Evolutionary conservation across 2,113 vertebrate species (phyloP).

Genomic region (Semnornis frantzii): DNA sequence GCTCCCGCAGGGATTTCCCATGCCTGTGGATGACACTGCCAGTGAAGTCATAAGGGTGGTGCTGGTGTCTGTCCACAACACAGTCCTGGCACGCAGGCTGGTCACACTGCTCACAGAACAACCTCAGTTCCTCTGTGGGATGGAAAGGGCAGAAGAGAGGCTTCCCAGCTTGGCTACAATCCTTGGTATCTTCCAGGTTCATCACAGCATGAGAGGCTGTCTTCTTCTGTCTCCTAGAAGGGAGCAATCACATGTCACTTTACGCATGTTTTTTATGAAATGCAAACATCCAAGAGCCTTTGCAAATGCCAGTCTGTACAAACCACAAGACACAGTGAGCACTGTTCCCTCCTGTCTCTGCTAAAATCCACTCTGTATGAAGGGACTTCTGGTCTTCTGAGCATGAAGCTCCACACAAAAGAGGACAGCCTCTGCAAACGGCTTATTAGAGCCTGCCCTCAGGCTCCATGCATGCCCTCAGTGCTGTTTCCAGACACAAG

Average conservation of each 20-base stretch:
- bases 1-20: slow-evolving; percentile 78
- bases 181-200: slow-evolving; percentile 78
- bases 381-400: neutral
- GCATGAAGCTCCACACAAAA: neutral
- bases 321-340: neutral
- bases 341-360: neutral
- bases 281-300: neutral
- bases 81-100: slow-evolving; percentile 85
- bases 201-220: slow-evolving; percentile 80
- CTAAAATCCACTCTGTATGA: neutral
- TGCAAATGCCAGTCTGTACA: neutral
- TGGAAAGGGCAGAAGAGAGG: slow-evolving; percentile 83
- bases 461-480: neutral
- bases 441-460: neutral
- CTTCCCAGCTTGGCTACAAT: slow-evolving; percentile 71
- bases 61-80: slow-evolving; percentile 77
- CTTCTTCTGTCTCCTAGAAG: slow-evolving; percentile 87
- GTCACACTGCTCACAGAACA: slow-evolving; percentile 91
- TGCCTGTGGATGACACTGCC: slow-evolving; percentile 77
- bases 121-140: slow-evolving; percentile 83
- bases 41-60: slow-evolving; percentile 80
- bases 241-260: neutral
- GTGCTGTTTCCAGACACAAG: neutral
- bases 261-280: neutral
- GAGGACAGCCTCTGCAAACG: neutral